Conservation (phyloP, 2,888 invertebrate species). For the Caenorhabditis sp. region DNA sequence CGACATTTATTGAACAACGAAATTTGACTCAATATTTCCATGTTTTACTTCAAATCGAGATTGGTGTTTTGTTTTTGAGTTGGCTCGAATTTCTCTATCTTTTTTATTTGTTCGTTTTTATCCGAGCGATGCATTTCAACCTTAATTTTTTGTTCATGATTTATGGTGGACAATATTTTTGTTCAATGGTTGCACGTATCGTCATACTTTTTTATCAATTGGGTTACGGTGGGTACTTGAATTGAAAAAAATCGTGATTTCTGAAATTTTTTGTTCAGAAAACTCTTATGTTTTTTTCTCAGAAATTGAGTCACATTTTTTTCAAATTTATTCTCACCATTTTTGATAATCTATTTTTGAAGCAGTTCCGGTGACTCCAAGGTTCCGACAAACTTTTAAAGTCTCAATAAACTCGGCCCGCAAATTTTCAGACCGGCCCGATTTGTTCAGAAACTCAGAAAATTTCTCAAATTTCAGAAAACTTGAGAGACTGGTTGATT, state of each 20-base stretch:
- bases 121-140: constrained; percentile 38
- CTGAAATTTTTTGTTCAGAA: not conserved
- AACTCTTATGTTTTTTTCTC: too few relatives aligned
- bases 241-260: not conserved
- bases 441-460: too few relatives aligned
- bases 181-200: constrained; percentile 30
- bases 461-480: constrained; percentile 12
- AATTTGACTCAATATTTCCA: constrained; percentile 12
- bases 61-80: constrained; percentile 22
- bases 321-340: too few relatives aligned
- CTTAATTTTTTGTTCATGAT: constrained; percentile 36
- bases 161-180: constrained; percentile 40
- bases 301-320: too few relatives aligned
- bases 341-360: too few relatives aligned
- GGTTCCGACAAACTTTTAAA: constrained; percentile 1
- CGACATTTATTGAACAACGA: constrained; percentile 13
- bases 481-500: constrained; percentile 5
- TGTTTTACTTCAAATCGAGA: constrained; percentile 17
- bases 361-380: too few relatives aligned
- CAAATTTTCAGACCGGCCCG: not conserved
- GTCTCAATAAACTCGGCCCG: not conserved
- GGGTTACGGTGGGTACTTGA: constrained; percentile 14
- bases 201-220: constrained; percentile 28
- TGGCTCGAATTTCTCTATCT: constrained; percentile 38
- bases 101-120: constrained; percentile 33